Conservation (phyloP, 2,888 invertebrate genomes). For the Aleiodes testaceus region DNA sequence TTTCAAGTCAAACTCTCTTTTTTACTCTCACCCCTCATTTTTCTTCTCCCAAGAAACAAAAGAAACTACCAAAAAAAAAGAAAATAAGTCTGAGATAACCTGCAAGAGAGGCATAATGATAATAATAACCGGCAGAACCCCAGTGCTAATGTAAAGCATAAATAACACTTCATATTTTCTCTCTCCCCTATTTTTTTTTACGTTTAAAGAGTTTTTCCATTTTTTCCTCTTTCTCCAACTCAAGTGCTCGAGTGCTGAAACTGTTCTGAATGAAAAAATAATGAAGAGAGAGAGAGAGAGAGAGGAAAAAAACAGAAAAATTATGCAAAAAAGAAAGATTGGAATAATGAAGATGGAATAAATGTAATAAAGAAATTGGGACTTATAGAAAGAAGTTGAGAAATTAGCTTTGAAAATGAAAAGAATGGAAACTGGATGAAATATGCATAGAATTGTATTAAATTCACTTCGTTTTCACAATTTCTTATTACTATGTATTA, state of each 20-base stretch:
- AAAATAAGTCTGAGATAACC: not conserved
- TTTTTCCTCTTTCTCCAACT: slow-evolving; percentile 6
- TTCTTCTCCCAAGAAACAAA: not conserved
- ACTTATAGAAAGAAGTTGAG: not conserved
- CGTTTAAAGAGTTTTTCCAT: not conserved
- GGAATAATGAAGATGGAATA: not conserved
- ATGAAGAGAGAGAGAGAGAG: slow-evolving; percentile 17
- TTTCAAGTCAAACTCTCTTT: not conserved
- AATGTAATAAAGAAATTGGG: slow-evolving; percentile 16
- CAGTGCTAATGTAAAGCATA: slow-evolving; percentile 44
- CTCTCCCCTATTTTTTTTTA: not conserved
- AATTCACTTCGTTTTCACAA: too few species aligned
- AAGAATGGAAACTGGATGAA: not conserved
- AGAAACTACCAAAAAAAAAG: slow-evolving; percentile 1
- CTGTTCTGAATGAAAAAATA: not conserved
- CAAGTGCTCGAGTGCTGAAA: slow-evolving; percentile 7
- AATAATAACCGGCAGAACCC: slow-evolving; percentile 45
- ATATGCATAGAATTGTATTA: not conserved
- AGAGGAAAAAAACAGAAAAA: slow-evolving; percentile 19
- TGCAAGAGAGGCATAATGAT: slow-evolving; percentile 43
- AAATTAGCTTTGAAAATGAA: not conserved
- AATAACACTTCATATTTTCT: slow-evolving; percentile 40
- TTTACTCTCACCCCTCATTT: slow-evolving; percentile 3
- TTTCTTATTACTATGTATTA: too few species aligned
- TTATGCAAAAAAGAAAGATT: not conserved